phyloP scores from a whole-genome alignment of 1,140 invertebrate genomes.

The Caenorhabditis latens region DNA sequence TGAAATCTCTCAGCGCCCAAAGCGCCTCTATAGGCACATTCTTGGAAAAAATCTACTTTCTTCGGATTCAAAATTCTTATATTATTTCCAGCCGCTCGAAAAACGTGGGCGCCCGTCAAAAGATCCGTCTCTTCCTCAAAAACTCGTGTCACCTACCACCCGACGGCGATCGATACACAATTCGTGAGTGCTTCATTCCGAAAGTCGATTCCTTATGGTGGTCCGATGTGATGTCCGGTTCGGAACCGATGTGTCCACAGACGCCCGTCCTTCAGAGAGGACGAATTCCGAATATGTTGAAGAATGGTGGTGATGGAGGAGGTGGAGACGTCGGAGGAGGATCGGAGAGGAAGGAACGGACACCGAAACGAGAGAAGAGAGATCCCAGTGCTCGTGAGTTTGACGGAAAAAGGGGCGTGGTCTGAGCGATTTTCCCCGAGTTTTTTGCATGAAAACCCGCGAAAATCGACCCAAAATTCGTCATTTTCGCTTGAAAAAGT shows the following conservation, averaged over 20 bases:
- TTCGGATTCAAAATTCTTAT: background rate
- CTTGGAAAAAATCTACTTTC: too few species aligned
- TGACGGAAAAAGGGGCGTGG: background rate
- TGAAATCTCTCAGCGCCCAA: too few species aligned
- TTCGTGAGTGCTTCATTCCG: background rate
- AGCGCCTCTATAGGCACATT: too few species aligned
- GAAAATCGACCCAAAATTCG: too few species aligned
- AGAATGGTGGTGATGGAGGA: background rate
- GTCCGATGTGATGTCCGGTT: conserved; percentile 48
- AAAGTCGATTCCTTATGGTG: conserved; percentile 48
- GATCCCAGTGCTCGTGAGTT: conserved; percentile 12
- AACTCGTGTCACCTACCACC: background rate
- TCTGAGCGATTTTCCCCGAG: background rate
- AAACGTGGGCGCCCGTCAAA: conserved; percentile 10
- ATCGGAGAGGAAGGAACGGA: background rate
- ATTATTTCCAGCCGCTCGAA: conserved; percentile 43
- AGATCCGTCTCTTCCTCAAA: conserved; percentile 55
- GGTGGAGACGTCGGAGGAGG: background rate
- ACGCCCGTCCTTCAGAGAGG: conserved; percentile 51
- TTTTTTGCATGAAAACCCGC: too few species aligned
- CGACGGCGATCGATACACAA: background rate
- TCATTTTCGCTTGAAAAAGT: too few species aligned
- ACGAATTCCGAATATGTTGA: conserved; percentile 21
- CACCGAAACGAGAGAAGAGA: conserved; percentile 26
- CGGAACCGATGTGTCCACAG: conserved; percentile 56